Evolutionary conservation across 2,113 vertebrate genomes (phyloP), one percentile per base, ranked within the genome.

Genomic region (Corvus hawaiiensis): DNA sequence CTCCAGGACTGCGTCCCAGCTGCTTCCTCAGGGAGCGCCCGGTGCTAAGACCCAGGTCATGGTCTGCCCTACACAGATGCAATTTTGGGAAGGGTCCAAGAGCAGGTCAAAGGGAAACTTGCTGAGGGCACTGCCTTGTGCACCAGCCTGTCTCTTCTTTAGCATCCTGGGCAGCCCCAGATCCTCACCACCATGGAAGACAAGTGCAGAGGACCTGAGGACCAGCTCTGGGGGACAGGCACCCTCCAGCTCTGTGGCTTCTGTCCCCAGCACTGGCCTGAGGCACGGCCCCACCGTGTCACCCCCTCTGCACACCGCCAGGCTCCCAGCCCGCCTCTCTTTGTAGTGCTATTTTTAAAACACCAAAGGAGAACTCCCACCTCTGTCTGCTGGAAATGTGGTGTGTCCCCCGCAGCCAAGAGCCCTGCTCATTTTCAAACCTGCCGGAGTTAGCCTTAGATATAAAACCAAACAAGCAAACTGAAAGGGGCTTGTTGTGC

Each of bases 291-390:
- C 55, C 23, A 3, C 4, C 5, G 23, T 24, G 2, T 35, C 86
- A 51, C 21, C 11, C 39, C 13, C 61, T 56, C 51, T 1, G 1
- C 63, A 14, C 69, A 11, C 33, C 2, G 0, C 46, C 66, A 23
- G 80, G 7, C 46, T 77, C 92, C 51, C 83, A 44, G 77, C 72
- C 66, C 0, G 2, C 68, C 75, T 73, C 74, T 33, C 83, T 97
- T 94, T 95, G 80, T 87, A 89, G 84, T 79, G 74, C 93, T 92
- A 93, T 96, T 97, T 94, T 97, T 95, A 94, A 93, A 90, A 51
- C 81, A 84, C 89, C 95, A 94, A 95, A 96, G 69, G 85, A 94
- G 94, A 85, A 64, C 90, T 96, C 92, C 92, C 84, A 94, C 89
- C 93, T 91, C 89, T 9, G 64, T 90, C 82, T 93, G 93, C 90